These are phyloP conservation scores for Orchestes rusci DNA, from an alignment of 2,888 invertebrate genomes.

Conservation along the genomic window DNA sequence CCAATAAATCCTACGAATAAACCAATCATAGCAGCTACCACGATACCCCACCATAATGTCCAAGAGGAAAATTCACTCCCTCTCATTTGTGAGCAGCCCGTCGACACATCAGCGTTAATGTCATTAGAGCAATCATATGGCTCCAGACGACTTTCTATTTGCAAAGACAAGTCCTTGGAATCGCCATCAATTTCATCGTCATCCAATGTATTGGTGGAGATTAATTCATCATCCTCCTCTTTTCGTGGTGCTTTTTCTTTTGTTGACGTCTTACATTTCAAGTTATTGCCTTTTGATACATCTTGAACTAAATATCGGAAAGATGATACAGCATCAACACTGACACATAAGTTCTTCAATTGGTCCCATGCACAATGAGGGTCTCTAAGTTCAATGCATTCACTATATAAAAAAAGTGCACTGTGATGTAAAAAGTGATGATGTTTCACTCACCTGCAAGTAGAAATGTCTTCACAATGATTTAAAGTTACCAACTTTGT, in stretches of 20 bases:
- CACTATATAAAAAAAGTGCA: constrained; percentile 43
- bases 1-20: constrained; percentile 77
- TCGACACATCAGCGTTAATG: constrained; percentile 32
- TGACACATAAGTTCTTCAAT: constrained; percentile 49
- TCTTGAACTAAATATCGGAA: constrained; percentile 57
- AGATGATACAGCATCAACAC: constrained; percentile 44
- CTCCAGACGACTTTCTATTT: constrained; percentile 34
- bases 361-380: constrained; percentile 97
- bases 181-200: constrained; percentile 7
- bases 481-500: constrained; percentile 80
- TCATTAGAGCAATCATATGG: constrained; percentile 38
- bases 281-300: constrained; percentile 61
- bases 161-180: constrained; percentile 24
- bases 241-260: constrained; percentile 23
- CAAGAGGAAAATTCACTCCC: constrained; percentile 71
- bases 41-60: constrained; percentile 72
- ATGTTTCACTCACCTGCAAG: constrained; percentile 55
- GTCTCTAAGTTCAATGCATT: constrained; percentile 88
- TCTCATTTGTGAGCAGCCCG: constrained; percentile 42
- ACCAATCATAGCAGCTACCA: constrained; percentile 67
- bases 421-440: neutral
- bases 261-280: constrained; percentile 42
- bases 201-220: neutral
- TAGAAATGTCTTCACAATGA: constrained; percentile 64
- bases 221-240: constrained; percentile 35